Conservation (phyloP, 2,797 vertebrate genomes). For the Esox lucius region DNA sequence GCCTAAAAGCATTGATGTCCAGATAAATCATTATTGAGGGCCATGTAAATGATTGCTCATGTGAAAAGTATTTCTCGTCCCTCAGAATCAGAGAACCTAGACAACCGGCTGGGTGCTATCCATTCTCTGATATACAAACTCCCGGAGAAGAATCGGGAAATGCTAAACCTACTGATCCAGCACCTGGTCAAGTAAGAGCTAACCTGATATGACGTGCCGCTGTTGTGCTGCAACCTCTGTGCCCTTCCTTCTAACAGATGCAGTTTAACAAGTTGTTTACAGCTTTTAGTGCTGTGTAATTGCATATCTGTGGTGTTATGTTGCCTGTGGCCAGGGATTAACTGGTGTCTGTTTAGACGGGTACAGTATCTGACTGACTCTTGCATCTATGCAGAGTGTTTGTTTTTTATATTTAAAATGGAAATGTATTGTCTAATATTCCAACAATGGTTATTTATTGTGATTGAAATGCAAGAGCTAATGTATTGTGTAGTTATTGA, state of each 20-base stretch:
- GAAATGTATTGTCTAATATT: neutral
- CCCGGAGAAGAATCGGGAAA: slow-evolving; percentile 92
- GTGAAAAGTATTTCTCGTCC: slow-evolving; percentile 28
- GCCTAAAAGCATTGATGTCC: neutral
- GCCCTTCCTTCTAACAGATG: neutral
- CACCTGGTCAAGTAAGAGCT: slow-evolving; percentile 90
- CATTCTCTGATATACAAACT: slow-evolving; percentile 91
- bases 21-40: neutral
- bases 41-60: neutral
- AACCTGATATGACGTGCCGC: neutral
- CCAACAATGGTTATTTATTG: neutral
- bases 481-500: neutral
- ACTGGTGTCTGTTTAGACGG: neutral
- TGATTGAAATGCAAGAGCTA: neutral
- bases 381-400: neutral
- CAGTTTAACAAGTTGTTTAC: neutral
- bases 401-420: neutral
- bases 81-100: slow-evolving; percentile 91
- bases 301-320: neutral
- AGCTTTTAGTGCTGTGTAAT: neutral
- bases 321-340: neutral
- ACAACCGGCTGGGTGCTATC: slow-evolving; percentile 90
- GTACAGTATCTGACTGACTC: neutral
- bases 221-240: neutral
- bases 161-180: slow-evolving; percentile 91